Evolutionary conservation across 2,113 vertebrate genomes (phyloP).

Genomic region (Myiagra hebetior): DNA sequence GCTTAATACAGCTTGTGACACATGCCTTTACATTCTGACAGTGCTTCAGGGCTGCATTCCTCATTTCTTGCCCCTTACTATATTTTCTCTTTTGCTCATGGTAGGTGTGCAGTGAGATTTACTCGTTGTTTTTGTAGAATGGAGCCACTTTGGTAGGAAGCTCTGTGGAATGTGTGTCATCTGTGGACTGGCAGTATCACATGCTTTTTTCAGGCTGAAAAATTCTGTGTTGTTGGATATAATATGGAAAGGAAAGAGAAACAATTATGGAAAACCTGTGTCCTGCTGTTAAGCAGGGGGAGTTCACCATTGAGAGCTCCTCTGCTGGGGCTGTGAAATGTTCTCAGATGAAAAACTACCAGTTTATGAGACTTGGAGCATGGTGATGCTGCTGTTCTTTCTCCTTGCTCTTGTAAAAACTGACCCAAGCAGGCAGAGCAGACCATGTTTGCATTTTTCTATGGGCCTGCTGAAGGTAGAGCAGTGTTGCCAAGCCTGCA

Average conservation of each 20-base stretch:
- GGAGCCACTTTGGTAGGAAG: neutral
- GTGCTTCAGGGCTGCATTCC: neutral
- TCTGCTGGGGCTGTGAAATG: neutral
- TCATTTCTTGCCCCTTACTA: neutral
- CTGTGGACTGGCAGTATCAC: neutral
- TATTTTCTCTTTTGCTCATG: neutral
- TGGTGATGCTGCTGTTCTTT: neutral
- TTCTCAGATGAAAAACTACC: neutral
- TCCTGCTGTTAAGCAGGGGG: neutral
- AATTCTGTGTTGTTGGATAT: neutral
- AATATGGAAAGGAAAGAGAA: neutral
- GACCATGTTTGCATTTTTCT: neutral
- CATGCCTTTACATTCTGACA: neutral
- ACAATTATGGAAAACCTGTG: neutral
- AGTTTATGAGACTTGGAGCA: neutral
- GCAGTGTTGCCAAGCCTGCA: neutral
- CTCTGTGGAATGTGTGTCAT: neutral
- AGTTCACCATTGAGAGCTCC: neutral
- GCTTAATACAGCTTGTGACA: neutral
- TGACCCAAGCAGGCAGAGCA: neutral
- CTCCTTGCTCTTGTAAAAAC: neutral
- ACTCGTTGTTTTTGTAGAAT: neutral
- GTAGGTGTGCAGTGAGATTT: neutral
- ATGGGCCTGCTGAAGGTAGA: accelerated
- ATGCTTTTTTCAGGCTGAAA: neutral